phyloP scores from a whole-genome alignment of 35 echinoderm and acorn worm species.

The Diadema setosum region DNA sequence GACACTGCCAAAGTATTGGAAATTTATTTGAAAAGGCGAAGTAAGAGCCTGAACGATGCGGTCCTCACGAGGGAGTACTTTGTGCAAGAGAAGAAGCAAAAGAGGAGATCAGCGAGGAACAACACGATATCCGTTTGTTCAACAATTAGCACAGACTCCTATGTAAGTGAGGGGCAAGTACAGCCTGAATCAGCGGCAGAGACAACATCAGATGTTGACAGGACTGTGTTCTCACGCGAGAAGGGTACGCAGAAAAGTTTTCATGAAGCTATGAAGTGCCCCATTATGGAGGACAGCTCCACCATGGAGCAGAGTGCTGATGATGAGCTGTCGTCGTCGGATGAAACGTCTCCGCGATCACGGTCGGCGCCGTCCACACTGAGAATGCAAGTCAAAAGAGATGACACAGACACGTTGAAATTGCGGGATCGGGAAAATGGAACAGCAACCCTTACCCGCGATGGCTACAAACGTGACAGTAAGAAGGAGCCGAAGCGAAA shows the following conservation, averaged over 20 bases:
- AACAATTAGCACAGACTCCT: slow-evolving; percentile 50
- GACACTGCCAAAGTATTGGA: slow-evolving; percentile 85
- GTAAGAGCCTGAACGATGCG: slow-evolving; percentile 80
- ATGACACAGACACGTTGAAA: slow-evolving; percentile 23
- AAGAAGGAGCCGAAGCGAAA: slow-evolving; percentile 66
- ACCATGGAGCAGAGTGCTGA: slow-evolving; percentile 64
- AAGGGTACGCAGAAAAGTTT: slow-evolving; percentile 58
- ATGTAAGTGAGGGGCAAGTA: not conserved
- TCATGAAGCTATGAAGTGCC: slow-evolving; percentile 47
- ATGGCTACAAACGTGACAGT: slow-evolving; percentile 46
- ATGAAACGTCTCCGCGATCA: slow-evolving; percentile 41
- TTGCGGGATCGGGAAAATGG: slow-evolving; percentile 42
- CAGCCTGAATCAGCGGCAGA: not conserved
- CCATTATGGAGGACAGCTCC: slow-evolving; percentile 15
- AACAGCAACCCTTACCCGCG: slow-evolving; percentile 43
- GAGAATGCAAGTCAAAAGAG: slow-evolving; percentile 55
- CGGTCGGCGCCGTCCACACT: slow-evolving; percentile 78
- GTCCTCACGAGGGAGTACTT: slow-evolving; percentile 83
- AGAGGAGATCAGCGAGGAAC: slow-evolving; percentile 43
- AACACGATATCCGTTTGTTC: slow-evolving; percentile 64
- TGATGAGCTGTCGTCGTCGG: slow-evolving; percentile 79
- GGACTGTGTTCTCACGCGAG: not conserved
- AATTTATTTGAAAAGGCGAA: slow-evolving; percentile 79
- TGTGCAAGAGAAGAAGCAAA: slow-evolving; percentile 70
- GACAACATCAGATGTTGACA: not conserved